Percentiles rank a stretch among this genome's conserved stretches.
Conservation (phyloP, 1,140 invertebrate species). For the Macrobrachium rosenbergii region DNA sequence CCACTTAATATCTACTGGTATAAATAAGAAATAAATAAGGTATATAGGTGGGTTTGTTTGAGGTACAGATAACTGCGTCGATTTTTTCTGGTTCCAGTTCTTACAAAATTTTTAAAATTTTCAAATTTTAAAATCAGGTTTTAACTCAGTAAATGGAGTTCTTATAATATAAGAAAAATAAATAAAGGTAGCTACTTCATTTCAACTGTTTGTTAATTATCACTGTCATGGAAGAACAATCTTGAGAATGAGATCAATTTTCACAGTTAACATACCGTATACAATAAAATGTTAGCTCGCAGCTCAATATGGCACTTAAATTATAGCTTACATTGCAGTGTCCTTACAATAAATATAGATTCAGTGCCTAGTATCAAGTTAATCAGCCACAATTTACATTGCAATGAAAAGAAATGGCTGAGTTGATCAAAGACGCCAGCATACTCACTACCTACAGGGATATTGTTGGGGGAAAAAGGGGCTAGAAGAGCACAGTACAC, state of each 20-base stretch:
- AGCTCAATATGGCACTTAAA: constrained; percentile 24
- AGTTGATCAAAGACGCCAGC: constrained; percentile 50
- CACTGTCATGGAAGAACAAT: constrained; percentile 60
- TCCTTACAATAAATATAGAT: background rate
- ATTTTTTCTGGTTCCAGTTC: background rate
- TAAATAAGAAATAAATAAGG: constrained; percentile 64
- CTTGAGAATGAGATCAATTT: constrained; percentile 53
- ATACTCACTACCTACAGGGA: constrained; percentile 45
- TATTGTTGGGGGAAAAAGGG: constrained; percentile 51
- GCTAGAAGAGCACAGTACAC: constrained; percentile 57
- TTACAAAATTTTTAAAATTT: background rate
- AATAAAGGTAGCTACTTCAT: constrained; percentile 18
- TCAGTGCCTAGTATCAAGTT: constrained; percentile 32
- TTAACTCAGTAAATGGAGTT: too few relatives aligned
- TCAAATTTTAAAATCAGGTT: too few relatives aligned
- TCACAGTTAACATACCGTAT: constrained; percentile 33
- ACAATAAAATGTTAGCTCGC: constrained; percentile 41
- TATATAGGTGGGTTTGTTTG: constrained; percentile 54
- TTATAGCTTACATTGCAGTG: constrained; percentile 6
- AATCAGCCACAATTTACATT: constrained; percentile 36
- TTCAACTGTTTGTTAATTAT: constrained; percentile 30
- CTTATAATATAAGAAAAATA: background rate
- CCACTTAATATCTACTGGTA: constrained; percentile 57
- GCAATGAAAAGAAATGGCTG: constrained; percentile 23
- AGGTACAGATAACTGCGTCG: constrained; percentile 45